phyloP scores from a whole-genome alignment of 2,797 vertebrate genomes.

The Tokudaia muenninki region DNA sequence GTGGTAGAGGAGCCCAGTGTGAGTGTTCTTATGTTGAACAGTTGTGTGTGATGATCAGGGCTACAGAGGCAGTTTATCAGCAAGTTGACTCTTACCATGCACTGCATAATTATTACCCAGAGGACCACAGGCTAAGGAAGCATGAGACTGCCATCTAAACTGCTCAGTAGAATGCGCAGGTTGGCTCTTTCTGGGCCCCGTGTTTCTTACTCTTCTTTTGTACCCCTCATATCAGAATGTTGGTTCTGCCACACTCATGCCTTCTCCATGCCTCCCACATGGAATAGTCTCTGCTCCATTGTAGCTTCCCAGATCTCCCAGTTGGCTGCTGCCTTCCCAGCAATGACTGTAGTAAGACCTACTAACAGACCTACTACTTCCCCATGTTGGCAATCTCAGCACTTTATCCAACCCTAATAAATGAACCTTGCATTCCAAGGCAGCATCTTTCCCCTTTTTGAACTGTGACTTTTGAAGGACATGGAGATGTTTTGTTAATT shows the following conservation, averaged over 20 bases:
- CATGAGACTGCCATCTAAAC: background rate
- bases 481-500: background rate
- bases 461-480: background rate
- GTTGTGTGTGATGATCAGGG: background rate
- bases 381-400: background rate
- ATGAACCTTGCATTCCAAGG: background rate
- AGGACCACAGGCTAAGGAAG: background rate
- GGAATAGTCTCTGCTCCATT: background rate
- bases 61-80: background rate
- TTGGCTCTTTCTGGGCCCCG: background rate
- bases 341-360: background rate
- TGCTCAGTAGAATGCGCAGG: background rate
- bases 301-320: background rate
- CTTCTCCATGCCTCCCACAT: background rate
- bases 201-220: background rate
- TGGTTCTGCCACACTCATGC: accelerated
- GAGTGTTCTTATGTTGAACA: background rate
- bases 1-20: background rate
- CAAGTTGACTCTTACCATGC: background rate
- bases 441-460: background rate
- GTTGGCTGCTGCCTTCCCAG: background rate
- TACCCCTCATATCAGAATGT: background rate
- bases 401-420: background rate
- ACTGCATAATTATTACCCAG: background rate
- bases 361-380: background rate